Base-by-base conservation (phyloP, 2,113 vertebrate genomes). In the Colistium nudipinnis region DNA sequence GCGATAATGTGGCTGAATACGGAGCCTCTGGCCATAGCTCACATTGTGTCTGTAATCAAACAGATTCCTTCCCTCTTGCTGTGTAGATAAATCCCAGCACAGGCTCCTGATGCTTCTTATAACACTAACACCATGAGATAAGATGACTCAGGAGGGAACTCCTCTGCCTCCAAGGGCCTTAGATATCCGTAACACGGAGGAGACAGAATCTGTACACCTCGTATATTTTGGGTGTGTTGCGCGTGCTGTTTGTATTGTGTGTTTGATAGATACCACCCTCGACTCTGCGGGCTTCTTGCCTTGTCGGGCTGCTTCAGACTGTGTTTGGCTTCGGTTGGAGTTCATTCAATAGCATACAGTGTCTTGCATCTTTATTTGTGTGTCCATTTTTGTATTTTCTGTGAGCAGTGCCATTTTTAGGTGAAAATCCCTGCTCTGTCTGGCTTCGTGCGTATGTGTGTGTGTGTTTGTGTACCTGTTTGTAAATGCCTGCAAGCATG, bases 1-100 rank as follows among this genome's bases (percentile, higher is more conserved):
- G 17, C 76, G 85, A 81, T 80, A 76, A 74, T 62, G 53, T 9
- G 57, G 67, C 61, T 2, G 20, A 73, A 73, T 56, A 68, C 2
- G 25, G 12, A 52, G 30, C 66, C 60, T 60, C 36, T 20, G 53
- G 70, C 63, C 64, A 14, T 7, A 45, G 61, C 70, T 64, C 56
- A 22, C 30, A 27, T 62, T 35, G 44, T 64, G 28, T 22, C 0
- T 6, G 31, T n/a, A 43, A 39, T 62, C 22, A 2, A 63, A 53
- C 65, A 47, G 47, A 43, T 1, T 62, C 45, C 62, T 36, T 3
- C 51, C 38, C 5, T 24, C 55, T 53, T 1, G 47, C 43, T 68
- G 27, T 43, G 62, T 2, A 49, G 49, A 44, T 60, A 66, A 68
- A 65, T 44, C 14, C 48, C 13, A 43, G 19, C 2, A 19, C 19